Evolutionary conservation across 1,140 invertebrate species (phyloP).

Genomic region (Cotesia chilonis): DNA sequence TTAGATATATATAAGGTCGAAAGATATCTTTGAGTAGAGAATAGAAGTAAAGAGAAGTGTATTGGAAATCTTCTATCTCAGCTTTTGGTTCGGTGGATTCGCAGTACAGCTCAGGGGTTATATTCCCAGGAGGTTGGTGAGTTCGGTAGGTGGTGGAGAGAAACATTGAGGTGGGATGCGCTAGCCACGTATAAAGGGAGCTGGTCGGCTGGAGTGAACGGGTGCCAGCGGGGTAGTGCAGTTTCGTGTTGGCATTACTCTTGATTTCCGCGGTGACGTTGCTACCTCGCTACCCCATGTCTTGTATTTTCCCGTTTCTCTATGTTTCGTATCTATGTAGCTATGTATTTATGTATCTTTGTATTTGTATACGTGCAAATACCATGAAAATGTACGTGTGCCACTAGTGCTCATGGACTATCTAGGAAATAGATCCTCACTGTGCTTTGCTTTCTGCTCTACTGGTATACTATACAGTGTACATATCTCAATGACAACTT

Average conservation of each 20-base stretch:
- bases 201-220: slow-evolving; percentile 45
- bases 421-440: slow-evolving; percentile 39
- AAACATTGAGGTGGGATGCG: slow-evolving; percentile 44
- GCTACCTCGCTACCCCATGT: slow-evolving; percentile 50
- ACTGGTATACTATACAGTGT: slow-evolving; percentile 6
- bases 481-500: slow-evolving; percentile 5
- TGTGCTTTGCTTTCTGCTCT: background rate
- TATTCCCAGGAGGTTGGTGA: slow-evolving; percentile 53
- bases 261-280: slow-evolving; percentile 66
- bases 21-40: slow-evolving; percentile 16
- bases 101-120: slow-evolving; percentile 24
- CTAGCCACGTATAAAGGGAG: slow-evolving; percentile 41
- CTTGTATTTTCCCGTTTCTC: slow-evolving; percentile 45
- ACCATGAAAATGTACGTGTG: slow-evolving; percentile 20
- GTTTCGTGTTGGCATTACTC: slow-evolving; percentile 68
- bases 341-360: background rate
- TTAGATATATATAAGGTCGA: slow-evolving; percentile 16
- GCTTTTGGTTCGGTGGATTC: slow-evolving; percentile 23
- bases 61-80: slow-evolving; percentile 28
- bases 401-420: slow-evolving; percentile 23
- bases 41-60: slow-evolving; percentile 1
- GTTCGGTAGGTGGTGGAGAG: slow-evolving; percentile 50
- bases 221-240: slow-evolving; percentile 64
- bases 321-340: slow-evolving; percentile 9
- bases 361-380: slow-evolving; percentile 24